Evolutionary conservation across 2,797 vertebrate genomes (phyloP).

Genomic region (Bufotes viridis): DNA sequence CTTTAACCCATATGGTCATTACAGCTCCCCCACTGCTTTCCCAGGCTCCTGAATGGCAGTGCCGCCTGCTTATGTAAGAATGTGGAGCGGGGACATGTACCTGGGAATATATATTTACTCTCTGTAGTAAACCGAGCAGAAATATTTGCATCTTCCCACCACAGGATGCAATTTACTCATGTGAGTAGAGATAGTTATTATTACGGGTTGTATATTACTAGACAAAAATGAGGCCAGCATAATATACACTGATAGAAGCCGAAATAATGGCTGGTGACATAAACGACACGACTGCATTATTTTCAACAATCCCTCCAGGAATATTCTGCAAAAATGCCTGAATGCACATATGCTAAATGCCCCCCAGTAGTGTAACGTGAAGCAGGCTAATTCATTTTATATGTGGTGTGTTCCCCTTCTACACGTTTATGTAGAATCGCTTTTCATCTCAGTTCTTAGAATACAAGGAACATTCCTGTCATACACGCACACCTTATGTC

Average conservation of each 20-base stretch:
- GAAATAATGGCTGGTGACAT: neutral
- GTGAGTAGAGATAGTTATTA: neutral
- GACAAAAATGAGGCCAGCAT: neutral
- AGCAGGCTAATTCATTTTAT: slow-evolving; percentile 17
- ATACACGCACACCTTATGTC: slow-evolving; percentile 31
- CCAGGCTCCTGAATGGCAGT: too few species aligned
- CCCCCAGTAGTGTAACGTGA: neutral
- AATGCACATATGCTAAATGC: slow-evolving; percentile 13
- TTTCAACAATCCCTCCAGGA: slow-evolving; percentile 23
- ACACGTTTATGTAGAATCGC: slow-evolving; percentile 6
- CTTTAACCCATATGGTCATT: too few species aligned
- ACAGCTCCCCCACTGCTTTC: too few species aligned
- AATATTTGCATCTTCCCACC: neutral
- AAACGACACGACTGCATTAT: neutral
- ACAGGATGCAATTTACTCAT: neutral
- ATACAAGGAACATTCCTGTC: too few species aligned
- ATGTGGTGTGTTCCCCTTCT: neutral
- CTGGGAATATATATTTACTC: neutral
- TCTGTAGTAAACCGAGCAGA: neutral
- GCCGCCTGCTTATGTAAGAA: too few species aligned
- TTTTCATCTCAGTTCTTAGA: slow-evolving; percentile 26
- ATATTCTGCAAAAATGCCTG: neutral
- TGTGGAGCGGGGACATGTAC: neutral
- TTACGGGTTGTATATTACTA: neutral
- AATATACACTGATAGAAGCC: neutral